phyloP scores from a whole-genome alignment of 2,113 vertebrate species.

The Trinectes maculatus region DNA sequence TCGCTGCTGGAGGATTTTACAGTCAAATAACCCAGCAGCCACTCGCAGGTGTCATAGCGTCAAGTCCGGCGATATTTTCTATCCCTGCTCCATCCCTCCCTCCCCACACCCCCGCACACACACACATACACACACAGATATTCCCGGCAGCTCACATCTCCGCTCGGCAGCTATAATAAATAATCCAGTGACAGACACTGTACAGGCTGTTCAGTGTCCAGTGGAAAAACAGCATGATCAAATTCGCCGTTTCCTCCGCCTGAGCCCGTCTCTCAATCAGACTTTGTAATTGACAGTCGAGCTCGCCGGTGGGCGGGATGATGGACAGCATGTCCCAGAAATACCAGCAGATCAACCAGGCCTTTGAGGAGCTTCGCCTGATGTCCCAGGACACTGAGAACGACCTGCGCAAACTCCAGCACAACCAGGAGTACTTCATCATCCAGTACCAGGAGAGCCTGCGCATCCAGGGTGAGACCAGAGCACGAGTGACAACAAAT shows the following conservation, averaged over 20 bases:
- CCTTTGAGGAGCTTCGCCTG: constrained; percentile 93
- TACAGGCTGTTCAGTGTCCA: not conserved
- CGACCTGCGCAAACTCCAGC: constrained; percentile 94
- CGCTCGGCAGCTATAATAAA: constrained; percentile 35
- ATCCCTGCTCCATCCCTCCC: not conserved
- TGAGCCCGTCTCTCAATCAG: constrained; percentile 9
- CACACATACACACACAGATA: too few species aligned
- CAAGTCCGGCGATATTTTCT: not conserved
- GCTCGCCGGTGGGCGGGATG: constrained; percentile 87
- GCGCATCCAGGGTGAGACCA: constrained; percentile 83
- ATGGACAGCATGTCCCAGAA: constrained; percentile 97
- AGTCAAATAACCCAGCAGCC: not conserved
- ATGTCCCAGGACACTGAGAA: constrained; percentile 94
- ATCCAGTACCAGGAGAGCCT: constrained; percentile 99
- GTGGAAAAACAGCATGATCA: not conserved
- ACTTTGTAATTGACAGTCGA: constrained; percentile 81
- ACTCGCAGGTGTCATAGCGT: not conserved
- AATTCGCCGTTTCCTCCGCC: not conserved
- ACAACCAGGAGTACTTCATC: constrained; percentile 98
- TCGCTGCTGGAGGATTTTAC: constrained; percentile 21
- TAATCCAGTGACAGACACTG: constrained; percentile 28
- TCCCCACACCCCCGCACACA: too few species aligned
- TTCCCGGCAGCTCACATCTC: not conserved
- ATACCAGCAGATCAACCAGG: constrained; percentile 97
- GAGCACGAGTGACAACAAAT: not conserved